Base-by-base conservation (phyloP, 2,113 vertebrate genomes). In the Columbina picui region DNA sequence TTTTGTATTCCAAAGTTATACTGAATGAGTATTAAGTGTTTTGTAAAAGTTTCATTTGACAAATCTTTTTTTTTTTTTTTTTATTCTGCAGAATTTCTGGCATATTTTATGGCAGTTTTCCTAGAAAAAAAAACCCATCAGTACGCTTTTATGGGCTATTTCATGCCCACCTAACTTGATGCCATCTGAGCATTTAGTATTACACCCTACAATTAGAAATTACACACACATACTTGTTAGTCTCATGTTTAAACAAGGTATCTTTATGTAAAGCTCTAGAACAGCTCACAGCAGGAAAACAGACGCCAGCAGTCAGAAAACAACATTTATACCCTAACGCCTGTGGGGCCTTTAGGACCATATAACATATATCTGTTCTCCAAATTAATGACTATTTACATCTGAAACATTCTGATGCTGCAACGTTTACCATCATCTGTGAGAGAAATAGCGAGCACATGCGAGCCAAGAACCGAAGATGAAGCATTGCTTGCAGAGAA, bases 261-360 rank as follows among this genome's bases (percentile, higher is more conserved):
- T 68, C 88, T 84, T 87, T 93, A 87, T 89, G 52, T 78, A 60
- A 83, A 89, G 61, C 27, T 60, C 39, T 6, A 68, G 55, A 74
- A 75, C 27, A 60, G 55, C 56, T 92, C 56, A 10, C 32, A 81
- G 86, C 39, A 73, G 69, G 52, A 84, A 84, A 87, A 73, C 49
- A 90, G 88, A 70, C 75, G 29, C 27, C 49, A 71, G 32, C 8
- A 90, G 64, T 59, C 43, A 94, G 82, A 77, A 86, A 88, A 64
- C 25, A 61, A 16, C 36, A 60, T 71, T 90, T 55, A 45, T 74
- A 70, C 77, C 90, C 60, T 81, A 34, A 86, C 94, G 63, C 95
- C 96, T 97, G 86, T 47, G 78, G 95, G 69, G 83, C 93, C 95
- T 94, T 94, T 71, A 96, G 97, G 95, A 94, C 94, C 82, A n/a